Base-by-base conservation (phyloP, 2,888 invertebrate species). In the Agriopis marginaria region DNA sequence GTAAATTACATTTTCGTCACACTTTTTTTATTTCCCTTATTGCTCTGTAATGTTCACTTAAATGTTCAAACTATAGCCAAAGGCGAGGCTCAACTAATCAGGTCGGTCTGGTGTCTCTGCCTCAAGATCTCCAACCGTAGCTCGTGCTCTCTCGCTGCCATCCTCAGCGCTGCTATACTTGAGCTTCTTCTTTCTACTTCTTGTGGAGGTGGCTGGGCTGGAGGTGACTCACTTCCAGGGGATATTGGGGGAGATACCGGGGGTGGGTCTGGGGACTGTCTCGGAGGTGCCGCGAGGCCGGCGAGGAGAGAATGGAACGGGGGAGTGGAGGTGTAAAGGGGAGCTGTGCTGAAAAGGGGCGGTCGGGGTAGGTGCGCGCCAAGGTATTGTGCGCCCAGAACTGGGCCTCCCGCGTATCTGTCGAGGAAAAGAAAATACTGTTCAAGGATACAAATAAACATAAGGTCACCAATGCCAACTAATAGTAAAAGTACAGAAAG, bases 101-200 rank as follows among this genome's bases (percentile, higher is more conserved):
- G 94, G 89, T 97, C 97, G 0, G 95, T 95, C 69, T 95, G 95
- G 53, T 96, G 96, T 84, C 97, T 96, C 82, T 97, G 97, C 64
- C 98, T 95, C 65, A 98, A 86, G 95, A 97, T 96, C 88, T 98
- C 98, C 79, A 98, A 92, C 85, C 97, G 96, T 59, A 98, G 91
- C 87, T 98, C 98, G 86, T 98, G 98, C 86, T 98, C 98, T 63
- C 98, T 95, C 0, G 98, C 98, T 78, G 98, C 98, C 80, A 98
- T 95, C 76, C 98, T 94, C 50, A 98, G 91, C 0, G 97, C 97
- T 0, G 98, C 98, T 79, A 98, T 98, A 82, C 98, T 98, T 44
- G 97, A 97, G 79, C 97, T 97, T 79, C 98, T 94, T 75, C 98
- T 94, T 87, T 98, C 98, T 67, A 97, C 96, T 75, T 97, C 97